Evolutionary conservation across 2,797 vertebrate genomes (phyloP), one percentile per base, ranked within the genome.

Genomic region (Thaleichthys pacificus): DNA sequence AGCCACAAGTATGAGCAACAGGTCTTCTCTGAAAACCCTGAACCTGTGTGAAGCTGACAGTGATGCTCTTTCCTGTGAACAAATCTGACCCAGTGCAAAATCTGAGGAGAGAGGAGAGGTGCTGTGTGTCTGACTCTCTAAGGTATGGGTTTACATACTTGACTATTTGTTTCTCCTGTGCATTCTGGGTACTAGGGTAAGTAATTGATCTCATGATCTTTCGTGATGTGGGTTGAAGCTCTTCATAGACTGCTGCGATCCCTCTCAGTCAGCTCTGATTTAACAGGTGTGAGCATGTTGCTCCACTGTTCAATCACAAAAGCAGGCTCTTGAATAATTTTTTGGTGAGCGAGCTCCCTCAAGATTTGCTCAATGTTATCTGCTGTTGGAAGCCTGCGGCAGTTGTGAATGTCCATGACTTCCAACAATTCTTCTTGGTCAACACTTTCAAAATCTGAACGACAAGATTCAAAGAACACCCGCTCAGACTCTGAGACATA

Each of bases 401-500:
- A 75, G 73, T 35, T 61, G 51, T 72, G 66, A 61, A 71, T 28
- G 64, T 82, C 79, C 70, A 78, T 66, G 9, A 77, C 30, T 77
- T 88, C 72, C 21, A 81, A 15, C 49, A 78, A 69, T 28, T 80
- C 62, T 35, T 76, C 69, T 3, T 24, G 24, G 24, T 24, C 24
- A 24, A 24, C 61, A 68, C 8, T 4, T 76, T 76, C n/a, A 77
- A 78, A 85, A 85, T 83, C 75, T 73, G 68, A 80, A 57, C 0
- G 12, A n/a, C 72, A 82, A n/a, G 70, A 74, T 68, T 82, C 63
- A 74, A 82, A 70, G 14, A 84, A 72, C 15, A 69, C 24, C 61
- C 51, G 21, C 1, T 84, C 69, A n/a, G 70, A 77, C 28, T 77
- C 76, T 73, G 81, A 54, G 2, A 79, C 66, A 38, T 79, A 82